Percentiles rank a stretch among this genome's conserved stretches.
phyloP scores from a whole-genome alignment of 2,888 invertebrate species.

The Metallyticus violacea region DNA sequence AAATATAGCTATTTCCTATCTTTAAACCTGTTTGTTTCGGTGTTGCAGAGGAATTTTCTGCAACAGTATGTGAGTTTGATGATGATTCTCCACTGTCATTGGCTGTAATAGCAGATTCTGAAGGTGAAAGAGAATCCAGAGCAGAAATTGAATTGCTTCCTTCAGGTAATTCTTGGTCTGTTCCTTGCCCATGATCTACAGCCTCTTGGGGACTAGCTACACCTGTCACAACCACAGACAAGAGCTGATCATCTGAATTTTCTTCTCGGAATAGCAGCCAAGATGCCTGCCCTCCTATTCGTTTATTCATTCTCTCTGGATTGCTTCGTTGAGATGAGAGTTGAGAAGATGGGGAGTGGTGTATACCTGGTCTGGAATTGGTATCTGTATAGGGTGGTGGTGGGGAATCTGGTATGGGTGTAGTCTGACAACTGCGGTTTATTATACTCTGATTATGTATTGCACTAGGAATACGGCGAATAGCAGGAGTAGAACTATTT shows the following conservation, averaged over 20 bases:
- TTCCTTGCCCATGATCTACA: not conserved
- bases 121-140: not conserved
- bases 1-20: not conserved
- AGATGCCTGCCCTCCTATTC: not conserved
- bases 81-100: not conserved
- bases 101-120: not conserved
- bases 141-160: not conserved
- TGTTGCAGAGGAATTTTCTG: not conserved
- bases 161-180: not conserved
- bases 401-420: slow-evolving; percentile 38
- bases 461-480: not conserved
- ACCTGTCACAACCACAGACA: not conserved
- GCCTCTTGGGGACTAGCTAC: not conserved
- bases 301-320: slow-evolving; percentile 30
- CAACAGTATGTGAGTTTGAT: not conserved
- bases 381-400: slow-evolving; percentile 38
- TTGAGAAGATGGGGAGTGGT: not conserved
- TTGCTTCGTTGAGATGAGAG: slow-evolving; percentile 38
- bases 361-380: not conserved
- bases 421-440: slow-evolving; percentile 35
- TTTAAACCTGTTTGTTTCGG: not conserved
- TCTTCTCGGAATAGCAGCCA: slow-evolving; percentile 22
- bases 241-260: not conserved
- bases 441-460: slow-evolving; percentile 1
- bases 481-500: not conserved